Base-by-base conservation (phyloP, 2,888 invertebrate genomes). In the Operophtera brumata region DNA sequence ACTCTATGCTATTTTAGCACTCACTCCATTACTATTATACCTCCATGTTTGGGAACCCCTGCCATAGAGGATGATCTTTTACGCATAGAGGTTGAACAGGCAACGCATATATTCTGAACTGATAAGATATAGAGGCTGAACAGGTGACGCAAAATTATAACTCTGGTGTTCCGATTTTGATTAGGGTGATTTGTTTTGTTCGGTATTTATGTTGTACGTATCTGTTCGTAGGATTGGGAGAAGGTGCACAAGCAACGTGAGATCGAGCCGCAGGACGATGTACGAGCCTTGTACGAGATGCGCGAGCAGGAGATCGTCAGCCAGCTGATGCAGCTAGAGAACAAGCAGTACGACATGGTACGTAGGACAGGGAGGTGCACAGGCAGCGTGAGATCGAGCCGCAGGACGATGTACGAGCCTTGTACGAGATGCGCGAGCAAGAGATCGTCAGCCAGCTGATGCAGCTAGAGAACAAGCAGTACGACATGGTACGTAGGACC, bases 251-350 rank as follows among this genome's bases (percentile, higher is more conserved):
- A 70, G 0, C 81, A 87, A 55, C 80, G 78, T 6, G 91, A 91
- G 47, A 67, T 71, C 1, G 90, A 84, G 54, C 78, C 80, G 3
- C 86, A 85, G 9, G 90, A 87, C 41, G 91, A 89, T 3, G 67
- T 84, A 59, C 81, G 84, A 0, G 76, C 85, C 1, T 71, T 81
- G 67, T 83, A 90, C 68, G 84, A 86, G 65, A 77, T 86, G 37
- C 71, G 88, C 0, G 92, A 92, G 54, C 91, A 92, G 64, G 91
- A 92, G 73, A 83, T 93, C 61, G 76, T 91, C 39, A 93, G 91
- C 48, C 91, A 91, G 57, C 86, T 93, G 45, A 88, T 92, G 83
- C 92, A 93, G 70, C 75, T 92, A 1, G 92, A 93, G 70, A 91
- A 89, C 68, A 89, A 86, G 61, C 91, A 92, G 62, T 88, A 79